Conservation (phyloP, 1,140 invertebrate species). For the Rhagoletis pomonella region DNA sequence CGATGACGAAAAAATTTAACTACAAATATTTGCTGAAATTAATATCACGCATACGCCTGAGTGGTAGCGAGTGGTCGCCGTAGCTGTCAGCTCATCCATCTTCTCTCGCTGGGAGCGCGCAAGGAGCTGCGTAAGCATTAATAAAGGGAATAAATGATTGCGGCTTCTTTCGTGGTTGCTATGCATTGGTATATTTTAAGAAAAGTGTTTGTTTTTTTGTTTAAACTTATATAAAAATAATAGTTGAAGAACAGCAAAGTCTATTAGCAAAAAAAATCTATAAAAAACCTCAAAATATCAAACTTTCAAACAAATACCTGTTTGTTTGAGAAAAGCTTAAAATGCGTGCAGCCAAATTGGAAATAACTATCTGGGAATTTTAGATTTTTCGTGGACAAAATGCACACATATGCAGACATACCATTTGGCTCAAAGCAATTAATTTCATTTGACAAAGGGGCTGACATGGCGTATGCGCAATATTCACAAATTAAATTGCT, state of each 20-base stretch:
- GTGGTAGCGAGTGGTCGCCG: neutral
- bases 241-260: neutral
- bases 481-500: no score
- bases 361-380: no score
- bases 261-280: no score
- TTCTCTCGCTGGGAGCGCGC: neutral
- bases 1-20: neutral
- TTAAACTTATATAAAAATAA: neutral
- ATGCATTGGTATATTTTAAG: neutral
- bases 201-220: constrained; percentile 3
- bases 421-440: neutral
- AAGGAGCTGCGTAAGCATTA: neutral
- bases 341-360: no score
- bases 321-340: no score
- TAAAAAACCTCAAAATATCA: no score
- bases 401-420: no score
- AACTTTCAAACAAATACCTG: no score
- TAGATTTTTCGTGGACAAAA: no score
- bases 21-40: constrained; percentile 42
- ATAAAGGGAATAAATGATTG: neutral
- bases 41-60: constrained; percentile 18
- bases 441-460: neutral
- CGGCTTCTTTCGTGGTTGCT: neutral
- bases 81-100: neutral
- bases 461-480: neutral